Conservation (phyloP, 2,113 vertebrate species). For the Rutilus rutilus region DNA sequence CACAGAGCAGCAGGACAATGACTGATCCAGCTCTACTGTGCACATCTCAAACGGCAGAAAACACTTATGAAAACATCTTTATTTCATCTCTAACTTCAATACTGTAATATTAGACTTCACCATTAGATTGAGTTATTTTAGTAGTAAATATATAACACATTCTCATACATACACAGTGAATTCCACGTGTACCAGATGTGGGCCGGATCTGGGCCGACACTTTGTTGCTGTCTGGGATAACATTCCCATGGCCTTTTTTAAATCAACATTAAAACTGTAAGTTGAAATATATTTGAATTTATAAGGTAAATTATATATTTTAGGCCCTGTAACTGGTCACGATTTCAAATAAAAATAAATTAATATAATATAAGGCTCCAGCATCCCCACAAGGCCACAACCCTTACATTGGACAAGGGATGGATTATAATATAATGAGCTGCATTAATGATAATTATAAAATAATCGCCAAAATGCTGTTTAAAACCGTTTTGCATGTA, state of each 20-base stretch:
- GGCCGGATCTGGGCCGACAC: too few species aligned
- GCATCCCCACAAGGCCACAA: too few species aligned
- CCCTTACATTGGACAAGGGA: too few species aligned
- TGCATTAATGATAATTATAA: too few species aligned
- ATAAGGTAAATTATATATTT: not conserved
- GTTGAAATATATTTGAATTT: not conserved
- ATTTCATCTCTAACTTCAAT: slow-evolving; percentile 21
- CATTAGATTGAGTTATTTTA: not conserved
- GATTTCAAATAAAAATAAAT: too few species aligned
- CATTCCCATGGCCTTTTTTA: not conserved
- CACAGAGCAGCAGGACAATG: slow-evolving; percentile 49
- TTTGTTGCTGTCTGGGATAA: not conserved
- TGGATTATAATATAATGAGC: not conserved
- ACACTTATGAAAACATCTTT: slow-evolving; percentile 57
- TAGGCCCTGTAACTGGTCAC: not conserved
- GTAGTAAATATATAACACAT: not conserved
- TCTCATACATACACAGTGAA: not conserved
- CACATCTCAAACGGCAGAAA: slow-evolving; percentile 58
- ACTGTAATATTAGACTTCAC: not conserved
- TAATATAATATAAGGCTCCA: too few species aligned
- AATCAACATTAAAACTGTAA: not conserved
- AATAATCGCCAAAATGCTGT: not conserved
- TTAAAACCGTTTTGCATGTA: not conserved
- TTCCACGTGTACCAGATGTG: too few species aligned
- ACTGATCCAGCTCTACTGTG: slow-evolving; percentile 32